Percentiles rank a stretch among this genome's conserved stretches.
Evolutionary conservation across 2,113 vertebrate genomes (phyloP).

Genomic region (Gadus chalcogrammus): DNA sequence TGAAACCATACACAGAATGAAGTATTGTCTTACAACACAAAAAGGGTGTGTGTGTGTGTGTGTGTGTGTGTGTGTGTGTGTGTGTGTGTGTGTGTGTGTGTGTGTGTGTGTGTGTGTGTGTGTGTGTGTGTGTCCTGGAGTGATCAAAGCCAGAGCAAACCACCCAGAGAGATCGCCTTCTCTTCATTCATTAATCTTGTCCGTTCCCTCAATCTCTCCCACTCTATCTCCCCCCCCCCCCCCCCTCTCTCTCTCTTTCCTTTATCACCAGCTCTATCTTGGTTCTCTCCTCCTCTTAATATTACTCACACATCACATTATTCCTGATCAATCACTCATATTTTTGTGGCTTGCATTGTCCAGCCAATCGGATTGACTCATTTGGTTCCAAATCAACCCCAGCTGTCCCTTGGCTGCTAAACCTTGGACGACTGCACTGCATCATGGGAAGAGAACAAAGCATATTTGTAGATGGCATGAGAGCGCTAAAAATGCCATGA

Average conservation of each 20-base stretch:
- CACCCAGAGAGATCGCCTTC: conserved; percentile 61
- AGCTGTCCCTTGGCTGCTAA: conserved; percentile 49
- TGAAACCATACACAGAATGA: conserved; percentile 11
- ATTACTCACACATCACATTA: conserved; percentile 36
- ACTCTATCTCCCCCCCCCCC: not conserved
- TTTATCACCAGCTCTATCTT: too few relatives aligned
- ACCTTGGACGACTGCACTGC: conserved; percentile 51
- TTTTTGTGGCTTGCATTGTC: conserved; percentile 1
- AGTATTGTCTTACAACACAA: conserved; percentile 44
- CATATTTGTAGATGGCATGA: conserved; percentile 60
- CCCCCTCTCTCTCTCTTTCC: too few relatives aligned
- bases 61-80: conserved; percentile 24
- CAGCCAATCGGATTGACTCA: conserved; percentile 47
- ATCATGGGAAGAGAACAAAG: conserved; percentile 61
- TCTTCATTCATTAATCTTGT: not conserved
- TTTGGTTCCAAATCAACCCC: conserved; percentile 53
- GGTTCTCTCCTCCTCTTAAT: conserved; percentile 26
- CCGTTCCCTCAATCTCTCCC: not conserved
- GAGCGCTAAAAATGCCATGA: conserved; percentile 53
- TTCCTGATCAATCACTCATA: conserved; percentile 33
- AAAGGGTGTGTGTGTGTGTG: conserved; percentile 16
- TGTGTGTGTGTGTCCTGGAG: conserved; percentile 38
- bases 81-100: conserved; percentile 23
- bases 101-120: conserved; percentile 26
- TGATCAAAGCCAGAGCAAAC: conserved; percentile 68